These are phyloP conservation scores for Nansenia antarctica DNA, from an alignment of 2,113 vertebrate genomes.

Conservation along the genomic window DNA sequence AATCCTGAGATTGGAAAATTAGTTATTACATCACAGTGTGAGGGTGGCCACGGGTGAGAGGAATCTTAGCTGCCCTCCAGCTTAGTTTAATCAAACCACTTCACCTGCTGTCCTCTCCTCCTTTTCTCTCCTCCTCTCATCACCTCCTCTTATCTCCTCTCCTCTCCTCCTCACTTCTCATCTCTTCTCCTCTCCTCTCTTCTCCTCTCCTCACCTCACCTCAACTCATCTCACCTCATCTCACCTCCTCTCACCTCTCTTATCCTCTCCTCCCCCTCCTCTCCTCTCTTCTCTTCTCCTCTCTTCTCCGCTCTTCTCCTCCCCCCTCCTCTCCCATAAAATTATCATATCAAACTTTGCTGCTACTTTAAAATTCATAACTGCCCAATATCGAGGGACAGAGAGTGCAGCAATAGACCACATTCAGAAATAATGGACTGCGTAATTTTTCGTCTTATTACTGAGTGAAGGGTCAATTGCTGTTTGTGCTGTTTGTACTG, in stretches of 20 bases:
- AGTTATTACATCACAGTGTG: no score
- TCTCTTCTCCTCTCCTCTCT: not conserved
- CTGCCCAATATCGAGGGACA: slow-evolving; percentile 20
- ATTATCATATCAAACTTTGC: slow-evolving; percentile 2
- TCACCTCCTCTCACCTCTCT: not conserved
- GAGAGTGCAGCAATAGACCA: not conserved
- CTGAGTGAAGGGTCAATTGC: not conserved
- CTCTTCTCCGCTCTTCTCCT: not conserved
- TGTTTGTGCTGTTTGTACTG: no score
- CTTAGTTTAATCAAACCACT: slow-evolving; percentile 10
- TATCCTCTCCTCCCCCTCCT: not conserved
- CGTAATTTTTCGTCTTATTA: slow-evolving; percentile 27
- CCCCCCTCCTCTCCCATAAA: not conserved
- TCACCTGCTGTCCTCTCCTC: slow-evolving; percentile 5
- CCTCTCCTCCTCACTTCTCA: no score
- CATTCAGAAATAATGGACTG: slow-evolving; percentile 8
- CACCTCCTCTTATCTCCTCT: slow-evolving; percentile 7
- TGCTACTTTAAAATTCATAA: slow-evolving; percentile 32
- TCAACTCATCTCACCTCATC: no score
- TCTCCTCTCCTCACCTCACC: not conserved
- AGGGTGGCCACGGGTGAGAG: not conserved
- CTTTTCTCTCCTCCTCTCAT: no score
- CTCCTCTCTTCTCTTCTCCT: not conserved
- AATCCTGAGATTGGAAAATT: no score
- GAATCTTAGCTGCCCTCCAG: not conserved